Evolutionary conservation across 2,888 invertebrate species (phyloP), one percentile per base, ranked within the genome.

Genomic region (Eupelmus urozonus): DNA sequence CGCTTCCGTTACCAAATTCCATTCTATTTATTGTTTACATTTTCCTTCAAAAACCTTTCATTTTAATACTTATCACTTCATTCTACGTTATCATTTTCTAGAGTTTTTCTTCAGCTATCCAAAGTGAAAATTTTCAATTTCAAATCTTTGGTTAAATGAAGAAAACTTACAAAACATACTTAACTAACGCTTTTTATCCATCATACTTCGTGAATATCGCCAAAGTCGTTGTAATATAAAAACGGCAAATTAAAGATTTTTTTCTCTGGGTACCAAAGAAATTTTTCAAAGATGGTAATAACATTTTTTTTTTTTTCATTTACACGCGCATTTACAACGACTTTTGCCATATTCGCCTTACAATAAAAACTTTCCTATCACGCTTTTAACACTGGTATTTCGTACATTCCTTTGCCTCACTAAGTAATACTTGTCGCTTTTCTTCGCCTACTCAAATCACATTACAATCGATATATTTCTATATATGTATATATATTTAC

Each of bases 401-500:
- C 20, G 20, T 63, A 40, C 70, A 34, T 18, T 27, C 49, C 2
- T 34, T 40, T 40, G 11, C 29, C 23, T 45, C 25, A 18, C 18
- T 45, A 18, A 63, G 3, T 27, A 63, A 63, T 70, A 42, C 29
- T 57, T 25, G 13, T 42, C 42, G 16, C n/a, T 57, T 27, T 20
- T 18, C 34, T 75, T 25, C 34, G 34, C 20, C 27, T 20, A 49
- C 25, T 62, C 40, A 34, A 76, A 70, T 63, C 51, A 34, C 62
- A 65, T 60, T 42, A 71, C 40, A 66, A 71, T 71, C 71, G 51
- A 76, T 66, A 59, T 65, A 71, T 71, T 42, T 73, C n/a, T 78
- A 45, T 67, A 25, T 51, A 34, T 63, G 53, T 66, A 60, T 45
- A 72, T 67, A 72, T 67, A 78, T 78, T 67, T 78, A 73, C 73